Evolutionary conservation across 2,888 invertebrate genomes (phyloP), one percentile per base, ranked within the genome.

Genomic region (Colostygia pectinataria): DNA sequence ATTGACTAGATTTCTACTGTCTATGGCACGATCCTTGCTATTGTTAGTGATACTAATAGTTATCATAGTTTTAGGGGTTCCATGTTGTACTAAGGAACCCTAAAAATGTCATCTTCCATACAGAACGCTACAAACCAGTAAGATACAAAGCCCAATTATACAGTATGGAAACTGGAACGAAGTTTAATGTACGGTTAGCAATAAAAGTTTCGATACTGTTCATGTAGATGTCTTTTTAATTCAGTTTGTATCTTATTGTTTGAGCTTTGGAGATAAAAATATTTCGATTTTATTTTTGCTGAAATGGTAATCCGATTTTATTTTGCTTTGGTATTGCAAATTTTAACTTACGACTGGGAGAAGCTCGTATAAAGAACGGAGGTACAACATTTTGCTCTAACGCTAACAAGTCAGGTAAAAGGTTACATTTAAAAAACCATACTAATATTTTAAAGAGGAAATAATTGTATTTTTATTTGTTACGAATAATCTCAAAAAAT

Each of bases 91-190:
- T 6, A 20, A 4, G 13, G 12, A 13, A 29, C 25, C 25, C 25
- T 47, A 47, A 47, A 48, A 42, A 33, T 48, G 32, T 15, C 15
- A 32, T 18, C 18, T 15, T 18, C n/a, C 8, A 31, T 14, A 32
- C 18, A 32, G 18, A 15, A 18, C 18, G 4, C 15, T 32, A 42
- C 27, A 14, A 36, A 39, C 43, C 33, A 37, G n/a, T n/a, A 39
- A 41, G 33, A 34, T 15, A 47, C 51, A 57, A 51, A 43, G 46
- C 43, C 45, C 57, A 53, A 58, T 57, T 55, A 57, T 51, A 53
- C 50, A 46, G 37, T 51, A 48, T 45, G 45, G 44, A 49, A 56
- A 59, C 56, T 59, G 47, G 54, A 54, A 42, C 59, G 25, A 53
- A 53, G 49, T 54, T 54, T 40, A 47, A 59, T 52, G 56, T 54